Percentiles rank a stretch among this genome's conserved stretches.
Evolutionary conservation across 2,113 vertebrate genomes (phyloP).

Genomic region (Hyla sarda): DNA sequence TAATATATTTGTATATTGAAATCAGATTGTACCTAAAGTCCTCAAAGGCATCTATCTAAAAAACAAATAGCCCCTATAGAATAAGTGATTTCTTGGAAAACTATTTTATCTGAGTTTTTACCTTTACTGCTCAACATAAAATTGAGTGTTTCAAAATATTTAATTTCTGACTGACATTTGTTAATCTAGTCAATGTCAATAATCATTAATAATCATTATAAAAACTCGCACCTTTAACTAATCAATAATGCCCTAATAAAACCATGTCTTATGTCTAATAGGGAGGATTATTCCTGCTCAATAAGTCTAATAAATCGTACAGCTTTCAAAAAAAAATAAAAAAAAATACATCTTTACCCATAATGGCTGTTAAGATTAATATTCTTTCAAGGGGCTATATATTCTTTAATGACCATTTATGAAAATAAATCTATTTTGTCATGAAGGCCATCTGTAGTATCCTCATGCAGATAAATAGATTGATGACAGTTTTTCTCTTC

Average conservation of each 20-base stretch:
- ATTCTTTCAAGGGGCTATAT: neutral
- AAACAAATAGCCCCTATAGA: neutral
- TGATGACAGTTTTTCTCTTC: too few species aligned
- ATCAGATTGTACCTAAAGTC: too few species aligned
- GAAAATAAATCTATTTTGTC: too few species aligned
- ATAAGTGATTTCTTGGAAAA: neutral
- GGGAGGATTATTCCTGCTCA: slow-evolving; percentile 45
- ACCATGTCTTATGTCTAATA: slow-evolving; percentile 27
- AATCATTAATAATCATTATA: slow-evolving; percentile 39
- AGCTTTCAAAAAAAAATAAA: slow-evolving; percentile 19
- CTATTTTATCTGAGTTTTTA: neutral
- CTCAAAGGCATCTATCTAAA: too few species aligned
- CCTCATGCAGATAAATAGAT: too few species aligned
- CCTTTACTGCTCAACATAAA: neutral
- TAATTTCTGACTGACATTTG: neutral
- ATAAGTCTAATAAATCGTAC: slow-evolving; percentile 55
- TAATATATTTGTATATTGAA: too few species aligned
- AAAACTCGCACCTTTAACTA: neutral
- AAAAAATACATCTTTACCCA: slow-evolving; percentile 21
- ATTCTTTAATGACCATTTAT: too few species aligned
- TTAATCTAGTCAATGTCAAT: slow-evolving; percentile 26
- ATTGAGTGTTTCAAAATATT: neutral
- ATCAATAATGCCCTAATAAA: slow-evolving; percentile 51
- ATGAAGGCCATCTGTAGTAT: too few species aligned
- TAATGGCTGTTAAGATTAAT: neutral